Conservation (phyloP, 2,113 vertebrate genomes). For the Thamnophis sirtalis region DNA sequence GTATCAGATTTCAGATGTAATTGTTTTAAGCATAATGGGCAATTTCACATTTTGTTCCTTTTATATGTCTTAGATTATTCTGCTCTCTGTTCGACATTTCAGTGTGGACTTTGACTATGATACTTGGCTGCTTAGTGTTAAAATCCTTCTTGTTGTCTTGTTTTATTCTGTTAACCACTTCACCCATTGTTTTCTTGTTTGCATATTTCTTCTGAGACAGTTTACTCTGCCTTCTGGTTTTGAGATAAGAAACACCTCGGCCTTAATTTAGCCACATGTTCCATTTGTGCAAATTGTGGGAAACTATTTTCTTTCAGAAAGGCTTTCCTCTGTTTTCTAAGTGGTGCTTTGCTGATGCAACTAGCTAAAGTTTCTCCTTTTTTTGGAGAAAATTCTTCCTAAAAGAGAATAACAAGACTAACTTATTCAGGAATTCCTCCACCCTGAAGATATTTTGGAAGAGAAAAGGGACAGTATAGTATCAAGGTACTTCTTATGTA, state of each 20-base stretch:
- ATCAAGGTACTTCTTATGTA: background rate
- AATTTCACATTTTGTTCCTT: constrained; percentile 15
- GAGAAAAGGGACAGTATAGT: background rate
- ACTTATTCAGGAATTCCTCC: background rate
- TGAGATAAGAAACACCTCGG: constrained; percentile 53
- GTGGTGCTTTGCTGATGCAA: background rate
- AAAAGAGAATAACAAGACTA: background rate
- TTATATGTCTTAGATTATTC: constrained; percentile 17
- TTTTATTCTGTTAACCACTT: constrained; percentile 38
- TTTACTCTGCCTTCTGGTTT: constrained; percentile 49
- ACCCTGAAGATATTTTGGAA: background rate
- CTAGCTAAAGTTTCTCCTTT: constrained; percentile 15
- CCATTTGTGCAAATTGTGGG: constrained; percentile 54
- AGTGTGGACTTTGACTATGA: constrained; percentile 31
- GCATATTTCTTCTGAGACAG: constrained; percentile 43
- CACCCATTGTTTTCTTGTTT: constrained; percentile 27
- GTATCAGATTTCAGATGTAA: background rate
- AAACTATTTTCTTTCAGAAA: constrained; percentile 43
- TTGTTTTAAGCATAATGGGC: background rate
- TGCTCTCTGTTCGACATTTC: background rate
- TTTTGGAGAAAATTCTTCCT: background rate
- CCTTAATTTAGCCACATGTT: constrained; percentile 36
- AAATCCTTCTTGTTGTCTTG: constrained; percentile 27
- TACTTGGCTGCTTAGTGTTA: background rate
- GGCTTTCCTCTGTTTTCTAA: background rate